These are phyloP conservation scores for Diarsia dahlii DNA, from an alignment of 2,888 invertebrate species.

Conservation along the genomic window DNA sequence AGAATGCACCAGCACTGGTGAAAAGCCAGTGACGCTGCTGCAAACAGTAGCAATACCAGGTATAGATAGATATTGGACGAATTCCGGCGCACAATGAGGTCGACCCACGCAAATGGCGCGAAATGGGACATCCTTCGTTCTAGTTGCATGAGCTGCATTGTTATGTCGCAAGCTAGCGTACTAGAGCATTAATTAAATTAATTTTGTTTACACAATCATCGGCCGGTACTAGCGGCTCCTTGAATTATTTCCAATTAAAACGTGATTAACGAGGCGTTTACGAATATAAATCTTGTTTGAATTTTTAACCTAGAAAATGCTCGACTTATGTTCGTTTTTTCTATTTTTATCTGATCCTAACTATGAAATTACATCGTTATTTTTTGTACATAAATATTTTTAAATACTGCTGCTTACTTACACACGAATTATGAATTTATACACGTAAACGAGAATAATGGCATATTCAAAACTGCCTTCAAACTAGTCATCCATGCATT, in stretches of 20 bases:
- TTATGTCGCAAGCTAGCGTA: constrained; percentile 70
- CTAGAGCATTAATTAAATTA: constrained; percentile 65
- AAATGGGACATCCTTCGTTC: constrained; percentile 82
- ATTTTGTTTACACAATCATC: constrained; percentile 63
- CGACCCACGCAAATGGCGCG: constrained; percentile 74
- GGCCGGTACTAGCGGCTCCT: constrained; percentile 33
- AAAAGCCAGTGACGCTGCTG: constrained; percentile 19
- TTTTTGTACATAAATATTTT: constrained; percentile 8
- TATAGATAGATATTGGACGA: constrained; percentile 62
- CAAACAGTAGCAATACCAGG: constrained; percentile 43
- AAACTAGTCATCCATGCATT: constrained; percentile 14
- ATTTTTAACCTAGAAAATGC: constrained; percentile 27
- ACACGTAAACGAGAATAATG: neutral
- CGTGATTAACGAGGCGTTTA: constrained; percentile 35
- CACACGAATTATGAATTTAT: constrained; percentile 5
- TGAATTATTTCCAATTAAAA: constrained; percentile 53
- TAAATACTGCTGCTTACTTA: neutral
- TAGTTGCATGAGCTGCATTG: constrained; percentile 71
- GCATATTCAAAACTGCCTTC: neutral
- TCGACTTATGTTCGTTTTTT: constrained; percentile 11
- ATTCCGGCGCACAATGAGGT: constrained; percentile 64
- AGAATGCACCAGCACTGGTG: constrained; percentile 10
- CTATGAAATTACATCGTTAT: constrained; percentile 26
- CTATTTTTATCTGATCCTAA: constrained; percentile 34
- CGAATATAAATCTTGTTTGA: constrained; percentile 33